A percentile compares a stretch with the other conserved stretches of the same genome.
phyloP scores from a whole-genome alignment of 2,797 vertebrate genomes.

The Megaceryle alcyon region DNA sequence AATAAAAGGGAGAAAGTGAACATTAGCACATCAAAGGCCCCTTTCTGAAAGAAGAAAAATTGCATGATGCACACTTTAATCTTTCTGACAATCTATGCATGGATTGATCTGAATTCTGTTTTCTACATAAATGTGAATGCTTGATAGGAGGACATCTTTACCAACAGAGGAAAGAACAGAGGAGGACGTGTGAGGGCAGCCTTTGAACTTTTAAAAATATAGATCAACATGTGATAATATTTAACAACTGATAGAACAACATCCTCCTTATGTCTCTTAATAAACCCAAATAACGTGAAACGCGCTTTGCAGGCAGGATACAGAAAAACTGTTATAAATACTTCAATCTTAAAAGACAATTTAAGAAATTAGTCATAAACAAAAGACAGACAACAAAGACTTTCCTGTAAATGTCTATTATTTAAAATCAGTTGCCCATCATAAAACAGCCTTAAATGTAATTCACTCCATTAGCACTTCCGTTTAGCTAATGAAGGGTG shows the following conservation, averaged over 20 bases:
- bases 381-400: background rate
- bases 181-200: conserved; percentile 69
- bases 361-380: background rate
- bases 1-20: conserved; percentile 79
- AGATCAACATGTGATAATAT: conserved; percentile 85
- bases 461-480: background rate
- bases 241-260: conserved; percentile 79
- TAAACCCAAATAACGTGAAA: conserved; percentile 40
- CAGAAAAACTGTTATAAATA: background rate
- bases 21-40: conserved; percentile 96
- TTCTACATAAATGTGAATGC: conserved; percentile 91
- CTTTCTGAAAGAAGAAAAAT: conserved; percentile 80
- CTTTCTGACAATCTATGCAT: conserved; percentile 88
- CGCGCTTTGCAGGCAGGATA: conserved; percentile 20
- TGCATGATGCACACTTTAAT: conserved; percentile 90
- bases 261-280: conserved; percentile 50
- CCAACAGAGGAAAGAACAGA: conserved; percentile 83
- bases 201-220: conserved; percentile 91
- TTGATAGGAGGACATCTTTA: conserved; percentile 85
- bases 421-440: background rate
- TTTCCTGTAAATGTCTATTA: background rate
- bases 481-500: background rate
- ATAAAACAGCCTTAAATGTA: background rate
- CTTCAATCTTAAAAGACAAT: conserved; percentile 29
- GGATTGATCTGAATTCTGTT: conserved; percentile 87